Conservation (phyloP, 2,113 vertebrate genomes). For the Nannospalax galili region DNA sequence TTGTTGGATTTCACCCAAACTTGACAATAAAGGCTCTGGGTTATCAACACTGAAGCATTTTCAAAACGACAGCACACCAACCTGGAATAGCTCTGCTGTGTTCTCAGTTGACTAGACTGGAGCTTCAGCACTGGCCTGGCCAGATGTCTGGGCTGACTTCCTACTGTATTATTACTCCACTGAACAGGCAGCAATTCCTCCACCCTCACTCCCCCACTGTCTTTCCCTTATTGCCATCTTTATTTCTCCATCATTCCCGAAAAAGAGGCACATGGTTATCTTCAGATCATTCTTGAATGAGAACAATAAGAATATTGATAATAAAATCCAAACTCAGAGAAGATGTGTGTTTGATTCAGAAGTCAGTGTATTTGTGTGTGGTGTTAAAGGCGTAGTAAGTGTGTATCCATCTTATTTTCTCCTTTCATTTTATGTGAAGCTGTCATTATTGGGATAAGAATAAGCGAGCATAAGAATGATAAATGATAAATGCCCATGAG, state of each 20-base stretch:
- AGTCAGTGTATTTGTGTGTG: conserved; percentile 42
- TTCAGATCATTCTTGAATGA: conserved; percentile 68
- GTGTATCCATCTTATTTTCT: conserved; percentile 81
- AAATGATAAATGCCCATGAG: conserved; percentile 80
- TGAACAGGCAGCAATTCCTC: conserved; percentile 61
- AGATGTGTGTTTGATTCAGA: conserved; percentile 57
- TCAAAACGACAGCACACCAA: conserved; percentile 55
- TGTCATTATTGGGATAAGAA: conserved; percentile 79
- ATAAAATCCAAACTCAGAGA: conserved; percentile 66
- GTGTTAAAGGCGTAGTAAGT: conserved; percentile 76
- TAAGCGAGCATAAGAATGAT: conserved; percentile 84
- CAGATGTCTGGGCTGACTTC: conserved; percentile 69
- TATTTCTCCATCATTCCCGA: conserved; percentile 44
- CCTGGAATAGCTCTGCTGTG: neutral
- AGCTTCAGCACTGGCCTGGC: conserved; percentile 60
- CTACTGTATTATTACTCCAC: conserved; percentile 52
- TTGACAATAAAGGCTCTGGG: conserved; percentile 48
- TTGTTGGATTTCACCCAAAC: conserved; percentile 59
- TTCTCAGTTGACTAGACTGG: conserved; percentile 62
- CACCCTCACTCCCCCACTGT: neutral
- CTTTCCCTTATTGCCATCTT: neutral
- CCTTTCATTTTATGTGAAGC: conserved; percentile 78
- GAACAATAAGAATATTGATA: conserved; percentile 54
- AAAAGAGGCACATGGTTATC: conserved; percentile 17
- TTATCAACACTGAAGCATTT: conserved; percentile 15